Base-by-base conservation (phyloP, 2,113 vertebrate genomes). In the Thamnophis sirtalis region DNA sequence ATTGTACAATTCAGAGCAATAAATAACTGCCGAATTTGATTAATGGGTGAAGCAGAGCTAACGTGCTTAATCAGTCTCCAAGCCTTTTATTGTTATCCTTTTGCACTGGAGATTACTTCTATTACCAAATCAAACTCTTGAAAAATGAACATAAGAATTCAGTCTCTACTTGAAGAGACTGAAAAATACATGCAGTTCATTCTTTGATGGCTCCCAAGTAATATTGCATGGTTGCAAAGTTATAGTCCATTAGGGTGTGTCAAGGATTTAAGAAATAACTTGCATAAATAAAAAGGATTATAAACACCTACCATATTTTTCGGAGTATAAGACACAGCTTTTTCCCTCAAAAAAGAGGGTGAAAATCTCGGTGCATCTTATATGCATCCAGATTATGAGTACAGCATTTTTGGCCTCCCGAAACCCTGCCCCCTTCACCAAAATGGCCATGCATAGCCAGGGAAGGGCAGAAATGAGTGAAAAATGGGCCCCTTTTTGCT, bases 21-120 rank as follows among this genome's bases (percentile, higher is more conserved):
- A 95, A 95, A 95, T 93, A 94, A 80, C 92, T 93, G 95, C 93
- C 94, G 94, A 5, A 53, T 94, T 94, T 95, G 94, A 88, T 95
- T 96, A 96, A 97, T 95, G 96, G 93, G 95, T 94, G 85, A 53
- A 93, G 95, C 87, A 84, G 95, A 95, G 93, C 92, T 90, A 80
- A 86, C 90, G 94, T 91, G 54, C 94, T 96, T 95, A 94, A 96
- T 96, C 95, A 94, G 94, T 95, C 95, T 90, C 95, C 86, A 87
- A 94, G 93, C 85, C 91, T 93, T 94, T 94, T 94, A 94, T 92
- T 95, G 94, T 92, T 93, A 95, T 94, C 93, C 95, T 92, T 95
- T 94, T 33, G 90, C 48, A 48, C 28, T 24, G 68, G 93, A 93
- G 86, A 91, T 93, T 91, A 94, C 84, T 94, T 88, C 91, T 90